Evolutionary conservation across 2,797 vertebrate genomes (phyloP).

Genomic region (Darevskia nairensis): DNA sequence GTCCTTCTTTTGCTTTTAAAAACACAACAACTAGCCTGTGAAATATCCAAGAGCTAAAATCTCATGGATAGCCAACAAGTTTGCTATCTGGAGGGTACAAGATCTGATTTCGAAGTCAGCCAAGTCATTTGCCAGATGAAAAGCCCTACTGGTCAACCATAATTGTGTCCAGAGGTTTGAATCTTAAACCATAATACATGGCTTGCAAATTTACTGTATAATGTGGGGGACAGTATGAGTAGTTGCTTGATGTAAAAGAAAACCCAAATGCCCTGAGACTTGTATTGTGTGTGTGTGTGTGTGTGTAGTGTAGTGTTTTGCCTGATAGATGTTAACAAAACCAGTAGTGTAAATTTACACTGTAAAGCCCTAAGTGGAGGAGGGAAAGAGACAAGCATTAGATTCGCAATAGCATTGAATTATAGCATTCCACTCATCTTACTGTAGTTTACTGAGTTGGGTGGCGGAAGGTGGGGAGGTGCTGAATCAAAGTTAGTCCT

Average conservation of each 20-base stretch:
- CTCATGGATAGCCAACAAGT: conserved; percentile 48
- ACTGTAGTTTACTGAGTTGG: conserved; percentile 53
- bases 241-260: conserved; percentile 42
- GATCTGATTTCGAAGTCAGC: conserved; percentile 69
- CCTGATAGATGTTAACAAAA: conserved; percentile 50
- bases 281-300: conserved; percentile 1
- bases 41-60: conserved; percentile 68
- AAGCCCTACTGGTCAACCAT: conserved; percentile 67
- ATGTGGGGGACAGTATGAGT: conserved; percentile 28
- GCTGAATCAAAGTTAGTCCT: conserved; percentile 72
- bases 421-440: conserved; percentile 63
- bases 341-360: conserved; percentile 44
- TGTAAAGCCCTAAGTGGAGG: conserved; percentile 40
- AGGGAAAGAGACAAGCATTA: conserved; percentile 8
- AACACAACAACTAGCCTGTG: conserved; percentile 48
- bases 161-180: conserved; percentile 73
- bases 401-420: conserved; percentile 51
- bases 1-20: conserved; percentile 68
- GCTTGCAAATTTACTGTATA: conserved; percentile 59
- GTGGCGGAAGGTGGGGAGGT: conserved; percentile 60
- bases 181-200: conserved; percentile 59
- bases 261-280: conserved; percentile 26
- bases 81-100: conserved; percentile 61
- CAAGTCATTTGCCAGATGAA: conserved; percentile 68
- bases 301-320: conserved; percentile 44